These are phyloP conservation scores for Aradophagus sp. DNA, from an alignment of 1,140 invertebrate genomes.

Conservation along the genomic window DNA sequence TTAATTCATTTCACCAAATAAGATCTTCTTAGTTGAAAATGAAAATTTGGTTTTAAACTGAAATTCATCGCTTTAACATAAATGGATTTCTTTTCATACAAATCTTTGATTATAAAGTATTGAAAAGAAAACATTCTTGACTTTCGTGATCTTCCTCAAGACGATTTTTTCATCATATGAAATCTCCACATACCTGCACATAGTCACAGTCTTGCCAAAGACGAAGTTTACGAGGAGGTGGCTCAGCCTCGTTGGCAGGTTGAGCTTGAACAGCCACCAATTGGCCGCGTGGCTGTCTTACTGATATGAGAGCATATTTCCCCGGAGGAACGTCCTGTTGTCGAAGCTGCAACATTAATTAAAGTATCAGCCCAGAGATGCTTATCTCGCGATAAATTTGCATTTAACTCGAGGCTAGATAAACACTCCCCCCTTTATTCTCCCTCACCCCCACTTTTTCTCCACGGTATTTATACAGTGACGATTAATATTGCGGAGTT, in stretches of 20 bases:
- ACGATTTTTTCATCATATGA: too few species aligned
- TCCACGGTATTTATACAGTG: too few species aligned
- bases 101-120: too few species aligned
- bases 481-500: neutral
- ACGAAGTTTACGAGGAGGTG: conserved; percentile 72
- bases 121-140: too few species aligned
- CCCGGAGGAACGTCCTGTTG: conserved; percentile 87
- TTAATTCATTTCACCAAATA: too few species aligned
- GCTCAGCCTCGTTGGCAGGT: conserved; percentile 67
- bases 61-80: too few species aligned
- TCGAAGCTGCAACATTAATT: conserved; percentile 65
- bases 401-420: conserved; percentile 16
- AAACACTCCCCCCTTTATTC: neutral
- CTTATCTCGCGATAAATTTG: conserved; percentile 21
- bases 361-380: conserved; percentile 21
- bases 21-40: too few species aligned
- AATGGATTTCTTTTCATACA: too few species aligned
- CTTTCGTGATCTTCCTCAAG: too few species aligned
- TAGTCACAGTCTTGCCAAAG: conserved; percentile 89
- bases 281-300: conserved; percentile 87
- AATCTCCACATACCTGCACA: conserved; percentile 82
- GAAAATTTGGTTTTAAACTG: too few species aligned
- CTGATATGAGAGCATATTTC: conserved; percentile 88
- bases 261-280: conserved; percentile 82
- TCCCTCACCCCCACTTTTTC: too few species aligned